These are phyloP conservation scores for Acholoe squamosa DNA, from an alignment of 2,888 invertebrate genomes.

Conservation along the genomic window DNA sequence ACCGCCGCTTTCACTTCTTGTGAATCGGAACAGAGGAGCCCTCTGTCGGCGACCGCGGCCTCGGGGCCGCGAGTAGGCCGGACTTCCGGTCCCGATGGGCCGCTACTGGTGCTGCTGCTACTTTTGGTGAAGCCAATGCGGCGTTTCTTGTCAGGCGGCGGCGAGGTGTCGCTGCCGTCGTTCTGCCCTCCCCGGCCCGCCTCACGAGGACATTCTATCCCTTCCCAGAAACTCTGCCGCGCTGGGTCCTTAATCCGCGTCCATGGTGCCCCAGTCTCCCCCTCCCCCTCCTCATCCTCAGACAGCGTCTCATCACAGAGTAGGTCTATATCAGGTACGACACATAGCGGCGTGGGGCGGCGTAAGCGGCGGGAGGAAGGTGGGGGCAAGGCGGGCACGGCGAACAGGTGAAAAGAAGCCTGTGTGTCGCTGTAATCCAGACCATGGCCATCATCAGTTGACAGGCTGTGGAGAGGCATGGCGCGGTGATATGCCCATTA, in stretches of 20 bases:
- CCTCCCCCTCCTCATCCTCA: neutral
- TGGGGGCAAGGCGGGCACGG: neutral
- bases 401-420: neutral
- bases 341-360: neutral
- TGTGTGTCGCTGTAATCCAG: neutral
- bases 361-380: neutral
- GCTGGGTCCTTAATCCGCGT: slow-evolving; percentile 20
- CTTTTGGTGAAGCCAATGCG: too few relatives aligned
- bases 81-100: neutral
- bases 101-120: too few relatives aligned
- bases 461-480: neutral
- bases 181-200: too few relatives aligned
- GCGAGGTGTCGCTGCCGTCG: neutral
- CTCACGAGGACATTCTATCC: too few relatives aligned
- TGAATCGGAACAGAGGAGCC: neutral
- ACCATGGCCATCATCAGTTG: neutral
- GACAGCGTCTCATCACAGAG: slow-evolving; percentile 17
- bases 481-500: neutral
- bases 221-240: neutral
- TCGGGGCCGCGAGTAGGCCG: neutral
- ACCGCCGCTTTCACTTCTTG: slow-evolving; percentile 5
- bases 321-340: slow-evolving; percentile 28
- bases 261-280: neutral
- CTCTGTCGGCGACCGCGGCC: neutral
- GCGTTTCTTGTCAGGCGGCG: neutral